A percentile compares a stretch with the other conserved stretches of the same genome.
Evolutionary conservation across 1,140 invertebrate genomes (phyloP).

Genomic region (Euwallacea similis): DNA sequence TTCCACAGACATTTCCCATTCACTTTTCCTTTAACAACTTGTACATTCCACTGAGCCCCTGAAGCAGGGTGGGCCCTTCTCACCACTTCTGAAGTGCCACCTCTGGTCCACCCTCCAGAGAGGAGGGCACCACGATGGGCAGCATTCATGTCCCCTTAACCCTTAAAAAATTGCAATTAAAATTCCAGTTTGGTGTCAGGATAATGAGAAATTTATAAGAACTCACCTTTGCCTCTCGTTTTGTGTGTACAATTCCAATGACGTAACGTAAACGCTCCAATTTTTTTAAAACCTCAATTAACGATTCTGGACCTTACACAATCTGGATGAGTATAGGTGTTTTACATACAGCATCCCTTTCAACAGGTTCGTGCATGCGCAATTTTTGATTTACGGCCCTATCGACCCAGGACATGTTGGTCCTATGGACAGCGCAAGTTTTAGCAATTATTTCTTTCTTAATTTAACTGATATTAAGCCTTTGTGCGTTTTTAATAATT

Average conservation of each 20-base stretch:
- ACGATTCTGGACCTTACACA: not conserved
- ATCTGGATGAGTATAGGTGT: slow-evolving; percentile 1
- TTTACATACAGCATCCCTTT: slow-evolving; percentile 30
- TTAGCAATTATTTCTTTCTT: no score
- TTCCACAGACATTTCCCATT: slow-evolving; percentile 86
- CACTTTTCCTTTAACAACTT: slow-evolving; percentile 79
- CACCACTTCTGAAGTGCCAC: slow-evolving; percentile 66
- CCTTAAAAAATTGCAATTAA: no score
- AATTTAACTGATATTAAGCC: no score
- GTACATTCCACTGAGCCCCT: slow-evolving; percentile 71
- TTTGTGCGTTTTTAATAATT: no score
- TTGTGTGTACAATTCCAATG: not conserved
- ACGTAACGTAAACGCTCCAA: not conserved
- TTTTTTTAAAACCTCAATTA: not conserved
- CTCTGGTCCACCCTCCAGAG: slow-evolving; percentile 77
- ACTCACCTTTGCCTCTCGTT: not conserved
- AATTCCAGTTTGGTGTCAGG: no score
- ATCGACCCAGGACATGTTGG: slow-evolving; percentile 17
- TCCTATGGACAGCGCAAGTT: no score
- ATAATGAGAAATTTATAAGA: not conserved
- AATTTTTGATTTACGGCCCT: not conserved
- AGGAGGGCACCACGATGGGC: slow-evolving; percentile 48
- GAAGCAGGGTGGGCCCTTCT: slow-evolving; percentile 68
- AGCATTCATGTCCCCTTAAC: slow-evolving; percentile 15
- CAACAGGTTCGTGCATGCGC: slow-evolving; percentile 29